phyloP scores from a whole-genome alignment of 2,888 invertebrate species.

The Caenorhabditis japonica region DNA sequence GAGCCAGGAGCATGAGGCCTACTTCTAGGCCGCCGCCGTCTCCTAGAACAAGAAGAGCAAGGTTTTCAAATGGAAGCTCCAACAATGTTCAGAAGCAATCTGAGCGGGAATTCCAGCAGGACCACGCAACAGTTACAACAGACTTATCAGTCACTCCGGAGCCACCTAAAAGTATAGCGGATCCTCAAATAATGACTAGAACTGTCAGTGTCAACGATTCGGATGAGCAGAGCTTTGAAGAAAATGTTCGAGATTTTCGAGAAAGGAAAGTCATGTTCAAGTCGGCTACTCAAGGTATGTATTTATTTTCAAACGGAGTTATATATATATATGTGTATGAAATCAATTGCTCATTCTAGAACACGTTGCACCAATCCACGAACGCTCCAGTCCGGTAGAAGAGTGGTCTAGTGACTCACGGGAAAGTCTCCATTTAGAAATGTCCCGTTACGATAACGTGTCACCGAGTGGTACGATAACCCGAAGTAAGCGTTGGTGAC shows the following conservation, averaged over 20 bases:
- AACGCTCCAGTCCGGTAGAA: constrained; percentile 63
- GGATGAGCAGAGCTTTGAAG: constrained; percentile 39
- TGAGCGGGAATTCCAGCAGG: constrained; percentile 23
- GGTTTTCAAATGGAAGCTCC: constrained; percentile 42
- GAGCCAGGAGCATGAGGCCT: constrained; percentile 61
- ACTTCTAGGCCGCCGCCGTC: constrained; percentile 58
- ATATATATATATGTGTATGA: neutral
- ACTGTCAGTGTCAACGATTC: constrained; percentile 55
- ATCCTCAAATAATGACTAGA: constrained; percentile 30
- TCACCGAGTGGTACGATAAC: constrained; percentile 62
- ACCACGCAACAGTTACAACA: constrained; percentile 4
- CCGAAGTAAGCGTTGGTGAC: constrained; percentile 22
- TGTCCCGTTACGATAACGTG: constrained; percentile 74
- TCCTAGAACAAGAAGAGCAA: constrained; percentile 39
- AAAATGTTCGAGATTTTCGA: constrained; percentile 33
- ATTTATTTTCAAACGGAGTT: neutral
- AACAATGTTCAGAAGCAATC: constrained; percentile 19
- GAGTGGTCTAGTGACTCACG: constrained; percentile 67
- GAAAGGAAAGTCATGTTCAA: constrained; percentile 59
- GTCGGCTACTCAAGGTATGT: constrained; percentile 41
- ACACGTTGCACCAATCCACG: constrained; percentile 54
- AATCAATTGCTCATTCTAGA: constrained; percentile 19
- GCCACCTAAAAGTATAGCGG: constrained; percentile 2
- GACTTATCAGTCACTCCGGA: constrained; percentile 39
- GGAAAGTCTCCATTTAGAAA: constrained; percentile 66